Conservation (phyloP, 2,113 vertebrate genomes). For the Oceanodroma tethys region DNA sequence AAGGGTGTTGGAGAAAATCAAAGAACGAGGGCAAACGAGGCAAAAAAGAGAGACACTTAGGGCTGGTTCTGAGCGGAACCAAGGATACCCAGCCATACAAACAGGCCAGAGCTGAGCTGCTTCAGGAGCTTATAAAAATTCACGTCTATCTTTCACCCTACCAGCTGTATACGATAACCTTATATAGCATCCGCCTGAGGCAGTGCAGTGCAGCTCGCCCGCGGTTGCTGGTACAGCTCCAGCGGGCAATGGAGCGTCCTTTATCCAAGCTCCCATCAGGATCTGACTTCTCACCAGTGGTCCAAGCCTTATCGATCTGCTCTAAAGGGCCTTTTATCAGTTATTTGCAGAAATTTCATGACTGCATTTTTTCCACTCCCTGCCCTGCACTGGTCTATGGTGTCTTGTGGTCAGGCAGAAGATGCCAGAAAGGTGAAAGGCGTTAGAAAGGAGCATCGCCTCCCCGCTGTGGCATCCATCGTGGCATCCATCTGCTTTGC, state of each 20-base stretch:
- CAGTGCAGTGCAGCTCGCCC: background rate
- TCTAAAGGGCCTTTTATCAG: background rate
- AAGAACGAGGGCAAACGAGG: background rate
- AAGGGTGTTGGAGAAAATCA: background rate
- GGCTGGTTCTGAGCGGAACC: background rate
- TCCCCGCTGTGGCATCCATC: background rate
- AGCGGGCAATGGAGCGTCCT: background rate
- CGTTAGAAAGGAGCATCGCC: background rate
- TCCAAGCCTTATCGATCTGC: background rate
- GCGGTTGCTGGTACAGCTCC: background rate
- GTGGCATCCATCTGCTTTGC: background rate
- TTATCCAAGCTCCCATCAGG: background rate
- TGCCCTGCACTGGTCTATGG: background rate
- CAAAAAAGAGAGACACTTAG: background rate
- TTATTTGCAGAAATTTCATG: background rate
- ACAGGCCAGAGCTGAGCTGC: background rate
- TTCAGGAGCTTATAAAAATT: background rate
- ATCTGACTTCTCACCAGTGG: background rate
- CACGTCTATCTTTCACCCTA: background rate
- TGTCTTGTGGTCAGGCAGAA: background rate
- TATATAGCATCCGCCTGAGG: rapidly evolving
- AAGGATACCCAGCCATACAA: background rate
- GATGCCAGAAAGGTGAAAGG: background rate
- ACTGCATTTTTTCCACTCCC: background rate
- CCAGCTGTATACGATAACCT: background rate